phyloP scores from a whole-genome alignment of 2,113 vertebrate genomes.

The Vidua chalybeata region DNA sequence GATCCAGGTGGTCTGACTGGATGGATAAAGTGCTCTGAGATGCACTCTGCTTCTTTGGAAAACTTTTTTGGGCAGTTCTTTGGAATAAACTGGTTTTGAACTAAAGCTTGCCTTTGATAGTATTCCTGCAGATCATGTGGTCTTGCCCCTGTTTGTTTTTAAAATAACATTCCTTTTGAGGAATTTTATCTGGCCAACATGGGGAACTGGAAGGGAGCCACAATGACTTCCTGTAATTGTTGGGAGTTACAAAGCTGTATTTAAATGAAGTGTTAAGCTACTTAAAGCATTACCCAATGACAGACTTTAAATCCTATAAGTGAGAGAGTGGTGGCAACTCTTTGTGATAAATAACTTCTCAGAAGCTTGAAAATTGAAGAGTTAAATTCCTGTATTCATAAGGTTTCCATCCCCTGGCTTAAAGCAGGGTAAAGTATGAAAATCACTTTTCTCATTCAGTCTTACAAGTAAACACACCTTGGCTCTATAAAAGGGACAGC shows the following conservation, averaged over 20 bases:
- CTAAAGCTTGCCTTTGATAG: not conserved
- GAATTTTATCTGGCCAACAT: slow-evolving; percentile 26
- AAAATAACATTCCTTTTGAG: slow-evolving; percentile 17
- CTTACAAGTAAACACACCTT: not conserved
- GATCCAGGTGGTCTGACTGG: not conserved
- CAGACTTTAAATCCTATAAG: not conserved
- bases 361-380: not conserved
- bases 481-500: not conserved
- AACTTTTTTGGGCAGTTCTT: not conserved
- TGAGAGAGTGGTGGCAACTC: not conserved
- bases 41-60: not conserved
- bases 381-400: not conserved
- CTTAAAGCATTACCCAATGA: slow-evolving; percentile 32
- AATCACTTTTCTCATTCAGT: not conserved
- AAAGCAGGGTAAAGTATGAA: not conserved
- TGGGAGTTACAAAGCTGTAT: slow-evolving; percentile 39
- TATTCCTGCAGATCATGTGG: not conserved
- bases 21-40: not conserved
- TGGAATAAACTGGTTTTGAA: not conserved
- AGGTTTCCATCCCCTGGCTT: not conserved
- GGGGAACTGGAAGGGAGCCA: slow-evolving; percentile 31
- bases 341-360: not conserved
- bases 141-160: slow-evolving; percentile 25
- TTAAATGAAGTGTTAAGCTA: slow-evolving; percentile 62
- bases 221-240: slow-evolving; percentile 36